Base-by-base conservation (phyloP, 2,797 vertebrate species). In the Erpetoichthys calabaricus region DNA sequence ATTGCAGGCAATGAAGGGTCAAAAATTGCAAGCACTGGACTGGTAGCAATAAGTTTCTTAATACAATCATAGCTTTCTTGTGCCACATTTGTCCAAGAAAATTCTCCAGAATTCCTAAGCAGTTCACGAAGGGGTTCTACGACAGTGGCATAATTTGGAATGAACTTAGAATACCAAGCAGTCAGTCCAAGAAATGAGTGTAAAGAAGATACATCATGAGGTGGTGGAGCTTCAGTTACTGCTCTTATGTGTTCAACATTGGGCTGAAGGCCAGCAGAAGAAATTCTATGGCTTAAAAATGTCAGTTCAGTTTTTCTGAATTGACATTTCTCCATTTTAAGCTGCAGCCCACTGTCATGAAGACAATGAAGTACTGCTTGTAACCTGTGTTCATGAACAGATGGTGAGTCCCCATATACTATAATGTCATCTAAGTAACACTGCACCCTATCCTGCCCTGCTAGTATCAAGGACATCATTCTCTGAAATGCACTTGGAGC, bases 381-480 rank as follows among this genome's bases (percentile, higher is more conserved):
- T 53, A 53, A 10, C 6, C 41, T 6, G 6, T 6, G 42, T 44
- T 46, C 8, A 49, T 45, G 44, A 47, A 10, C 47, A 9, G 44
- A 45, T 44, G 56, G 59, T 4, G 45, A 8, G 6, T 45, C 44
- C 49, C 25, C 45, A 49, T 47, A 45, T 8, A 49, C 7, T 9
- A 3, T 7, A 51, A 10, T n/a, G 53, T 51, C 44, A n/a, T 57
- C n/a, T 44, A 57, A 46, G 53, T 51, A 63, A 43, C 41, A 59
- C 10, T 62, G 51, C 56, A 45, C 45, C 50, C 42, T 62, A 57
- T 45, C 8, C 47, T 56, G 49, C 7, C 53, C 58, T 44, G 60
- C 59, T 5, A 59, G 49, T 7, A 67, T 61, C 51, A 54, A 46
- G 3, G 46, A 57, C 51, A 57, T 63, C 47, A 60, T 63, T 52